Percentiles rank a stretch among this genome's conserved stretches.
Evolutionary conservation across 2,888 invertebrate genomes (phyloP).

Genomic region (Pristionchus exspectatus): DNA sequence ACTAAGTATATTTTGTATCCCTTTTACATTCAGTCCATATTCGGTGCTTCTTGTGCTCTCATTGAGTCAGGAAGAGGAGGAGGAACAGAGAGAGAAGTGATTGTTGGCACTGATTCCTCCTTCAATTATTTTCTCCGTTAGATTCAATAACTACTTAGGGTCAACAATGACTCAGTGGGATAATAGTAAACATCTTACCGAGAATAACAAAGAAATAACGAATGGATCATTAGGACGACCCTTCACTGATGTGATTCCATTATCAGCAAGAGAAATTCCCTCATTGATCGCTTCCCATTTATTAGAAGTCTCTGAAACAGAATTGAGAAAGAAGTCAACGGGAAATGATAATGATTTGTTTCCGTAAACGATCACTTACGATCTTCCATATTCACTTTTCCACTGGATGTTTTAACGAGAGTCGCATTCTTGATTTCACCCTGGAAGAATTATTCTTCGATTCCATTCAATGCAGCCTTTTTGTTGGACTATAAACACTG

Average conservation of each 20-base stretch:
- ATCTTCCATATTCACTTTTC: background rate
- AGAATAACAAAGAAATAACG: conserved; percentile 24
- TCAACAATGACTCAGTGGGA: background rate
- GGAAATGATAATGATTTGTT: background rate
- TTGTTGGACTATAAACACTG: background rate
- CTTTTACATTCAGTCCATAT: background rate
- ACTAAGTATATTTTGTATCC: background rate
- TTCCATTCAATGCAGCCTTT: background rate
- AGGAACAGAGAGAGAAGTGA: conserved; percentile 42
- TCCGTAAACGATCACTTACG: background rate
- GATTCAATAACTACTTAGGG: background rate
- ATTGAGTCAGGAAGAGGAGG: conserved; percentile 55
- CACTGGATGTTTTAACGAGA: conserved; percentile 2
- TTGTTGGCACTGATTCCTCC: conserved; percentile 10
- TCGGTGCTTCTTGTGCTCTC: conserved; percentile 17
- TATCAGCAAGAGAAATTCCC: background rate
- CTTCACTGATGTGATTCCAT: conserved; percentile 11
- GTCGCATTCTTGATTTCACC: conserved; percentile 14
- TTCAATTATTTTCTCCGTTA: background rate
- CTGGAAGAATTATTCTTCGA: background rate
- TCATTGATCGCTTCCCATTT: conserved; percentile 48
- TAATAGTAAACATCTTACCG: conserved; percentile 18
- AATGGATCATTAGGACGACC: conserved; percentile 43
- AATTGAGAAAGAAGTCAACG: background rate
- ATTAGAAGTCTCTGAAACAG: background rate